Base-by-base conservation (phyloP, 2,113 vertebrate species). In the Cepphus grylle region DNA sequence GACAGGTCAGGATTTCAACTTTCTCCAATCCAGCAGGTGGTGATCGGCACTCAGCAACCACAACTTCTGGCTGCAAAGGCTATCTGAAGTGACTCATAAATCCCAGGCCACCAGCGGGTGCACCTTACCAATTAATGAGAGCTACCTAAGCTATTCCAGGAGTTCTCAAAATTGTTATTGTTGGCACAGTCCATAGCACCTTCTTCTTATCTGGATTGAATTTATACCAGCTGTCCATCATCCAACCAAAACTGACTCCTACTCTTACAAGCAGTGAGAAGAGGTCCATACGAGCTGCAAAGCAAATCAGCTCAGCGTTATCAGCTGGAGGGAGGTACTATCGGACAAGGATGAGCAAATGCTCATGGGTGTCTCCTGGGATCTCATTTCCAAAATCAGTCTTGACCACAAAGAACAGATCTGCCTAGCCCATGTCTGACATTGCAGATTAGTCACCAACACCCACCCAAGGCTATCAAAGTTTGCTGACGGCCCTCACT, bases 381-480 rank as follows among this genome's bases (percentile, higher is more conserved):
- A 94, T 26, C 8, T 90, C 50, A 32, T 66, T 95, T 96, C 61
- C 89, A 96, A 88, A 86, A 85, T 77, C 93, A 80, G 11, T 32
- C 50, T 36, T 81, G 52, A 91, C 34, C 81, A 94, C 84, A 94
- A 93, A 85, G 89, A 86, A 52, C 81, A 78, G 71, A 49, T 42
- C 74, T 86, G 50, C 74, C 56, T 62, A 90, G 66, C 50, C 50
- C 71, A 14, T 12, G 52, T 77, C 62, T 96, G 81, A 53, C 66
- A 52, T 14, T 70, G 55, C 50, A 78, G 87, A 93, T 95, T 85
- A 96, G 58, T 49, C 84, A 90, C 86, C 45, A 81, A 47, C 65
- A 94, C 59, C 92, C 86, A 93, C 53, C 61, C 72, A 69, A 15
- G 1, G 30, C 79, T 90, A 90, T 86, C 84, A 45, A 70, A 86